Evolutionary conservation across 1,140 invertebrate species (phyloP), one percentile per base, ranked within the genome.

Genomic region (Euura lappo): DNA sequence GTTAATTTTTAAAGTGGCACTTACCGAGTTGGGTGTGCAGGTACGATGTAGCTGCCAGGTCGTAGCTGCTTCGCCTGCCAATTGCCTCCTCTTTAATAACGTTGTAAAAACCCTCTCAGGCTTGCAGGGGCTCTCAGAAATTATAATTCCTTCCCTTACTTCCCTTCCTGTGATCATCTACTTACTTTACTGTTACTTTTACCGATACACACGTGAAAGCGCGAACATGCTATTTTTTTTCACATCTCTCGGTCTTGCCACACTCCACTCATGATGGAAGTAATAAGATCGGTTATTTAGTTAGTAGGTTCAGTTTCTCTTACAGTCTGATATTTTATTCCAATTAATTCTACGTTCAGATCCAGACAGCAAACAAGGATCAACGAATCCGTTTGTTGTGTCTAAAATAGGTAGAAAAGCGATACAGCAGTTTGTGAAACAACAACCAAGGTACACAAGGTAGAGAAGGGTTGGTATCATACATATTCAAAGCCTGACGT

Each of bases 1-100:
- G 51, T 60, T 60, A 60, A 60, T 60, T 60, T 60, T 60, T 60
- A 60, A 60, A 60, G 51, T 60, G 51, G 51, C 51, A 60, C 51
- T 60, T n/a, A 60, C 51, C 51, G 6, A 60, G 51, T 60, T 60
- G 51, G 51, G 51, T 60, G 3, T 60, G 13, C 51, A 60, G 51
- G 51, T 60, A 60, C 6, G 13, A 4, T 8, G 51, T 60, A 60
- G 51, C 51, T 60, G 51, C 8, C 13, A 60, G 51, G 4, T 60
- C 8, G 47, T 51, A 2, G 47, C 47, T 51, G 47, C 7, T 6
- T 60, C 51, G 51, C 6, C 51, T 60, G 51, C 51, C 51, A 60
- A 60, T 60, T 60, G 51, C 51, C 51, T n/a, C 51, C 51, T 60
- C 13, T 5, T 60, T 60, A 60, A 60, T 60, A 60, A 60, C 51